Percentiles rank a stretch among this genome's conserved stretches.
Evolutionary conservation across 1,140 invertebrate genomes (phyloP).

Genomic region (Calliopsis andreniformis): DNA sequence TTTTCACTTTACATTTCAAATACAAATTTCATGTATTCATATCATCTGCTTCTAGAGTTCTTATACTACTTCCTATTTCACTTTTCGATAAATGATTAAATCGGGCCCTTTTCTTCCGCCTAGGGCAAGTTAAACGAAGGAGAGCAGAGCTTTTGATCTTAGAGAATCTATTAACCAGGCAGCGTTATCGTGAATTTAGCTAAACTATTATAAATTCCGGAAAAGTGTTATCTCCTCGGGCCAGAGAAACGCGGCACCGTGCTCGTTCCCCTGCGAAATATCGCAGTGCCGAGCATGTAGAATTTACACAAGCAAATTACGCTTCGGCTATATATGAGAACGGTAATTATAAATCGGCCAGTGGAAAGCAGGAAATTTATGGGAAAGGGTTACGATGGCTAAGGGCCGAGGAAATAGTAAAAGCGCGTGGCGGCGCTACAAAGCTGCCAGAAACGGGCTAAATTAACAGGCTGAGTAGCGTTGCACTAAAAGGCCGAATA

Average conservation of each 20-base stretch:
- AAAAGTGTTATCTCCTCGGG: constrained; percentile 42
- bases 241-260: neutral
- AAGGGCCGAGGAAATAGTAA: constrained; percentile 59
- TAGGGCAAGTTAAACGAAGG: too few relatives aligned
- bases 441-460: neutral
- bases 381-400: constrained; percentile 54
- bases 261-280: constrained; percentile 38
- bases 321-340: constrained; percentile 59
- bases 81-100: too few relatives aligned
- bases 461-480: constrained; percentile 15
- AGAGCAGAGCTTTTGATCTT: neutral
- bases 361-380: constrained; percentile 60
- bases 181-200: neutral
- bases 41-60: too few relatives aligned
- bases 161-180: constrained; percentile 1
- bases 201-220: constrained; percentile 44
- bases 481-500: neutral
- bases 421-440: constrained; percentile 40
- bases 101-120: neutral
- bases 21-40: too few relatives aligned
- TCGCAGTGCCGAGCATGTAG: constrained; percentile 52
- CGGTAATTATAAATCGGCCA: constrained; percentile 67
- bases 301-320: constrained; percentile 68
- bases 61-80: too few relatives aligned
- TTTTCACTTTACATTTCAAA: too few relatives aligned